These are phyloP conservation scores for Meandrusa payeni DNA, from an alignment of 2,888 invertebrate genomes.

Conservation along the genomic window DNA sequence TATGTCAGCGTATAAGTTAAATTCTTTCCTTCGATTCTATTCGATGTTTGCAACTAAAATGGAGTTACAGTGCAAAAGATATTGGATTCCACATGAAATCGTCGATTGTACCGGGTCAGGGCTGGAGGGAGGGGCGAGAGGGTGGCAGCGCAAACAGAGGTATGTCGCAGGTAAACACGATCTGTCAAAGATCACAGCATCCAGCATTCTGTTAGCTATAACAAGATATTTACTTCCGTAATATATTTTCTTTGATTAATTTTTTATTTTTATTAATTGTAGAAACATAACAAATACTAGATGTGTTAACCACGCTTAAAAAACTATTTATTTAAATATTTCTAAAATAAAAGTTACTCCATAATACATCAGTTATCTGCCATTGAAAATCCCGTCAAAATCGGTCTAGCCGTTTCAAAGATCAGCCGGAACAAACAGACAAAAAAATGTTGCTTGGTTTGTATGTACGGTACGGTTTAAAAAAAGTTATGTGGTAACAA, in stretches of 20 bases:
- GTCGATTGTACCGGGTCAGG: slow-evolving; percentile 33
- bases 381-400: too few species aligned
- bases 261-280: too few species aligned
- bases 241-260: slow-evolving; percentile 13
- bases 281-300: too few species aligned
- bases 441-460: too few species aligned
- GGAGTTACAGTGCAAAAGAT: slow-evolving; percentile 65
- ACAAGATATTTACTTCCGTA: slow-evolving; percentile 33
- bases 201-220: slow-evolving; percentile 28
- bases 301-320: too few species aligned
- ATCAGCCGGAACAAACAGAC: too few species aligned
- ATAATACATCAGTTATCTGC: too few species aligned
- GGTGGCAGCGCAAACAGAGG: slow-evolving; percentile 48
- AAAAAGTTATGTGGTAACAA: too few species aligned
- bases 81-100: slow-evolving; percentile 74
- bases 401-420: too few species aligned
- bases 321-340: too few species aligned
- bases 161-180: slow-evolving; percentile 48
- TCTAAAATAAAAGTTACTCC: too few species aligned
- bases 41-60: slow-evolving; percentile 17
- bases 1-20: slow-evolving; percentile 5
- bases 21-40: slow-evolving; percentile 16
- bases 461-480: too few species aligned
- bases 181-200: slow-evolving; percentile 49
- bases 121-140: slow-evolving; percentile 15